A percentile compares a stretch with the other conserved stretches of the same genome.
Conservation (phyloP, 2,888 invertebrate genomes). For the Scaptomyza reducta region DNA sequence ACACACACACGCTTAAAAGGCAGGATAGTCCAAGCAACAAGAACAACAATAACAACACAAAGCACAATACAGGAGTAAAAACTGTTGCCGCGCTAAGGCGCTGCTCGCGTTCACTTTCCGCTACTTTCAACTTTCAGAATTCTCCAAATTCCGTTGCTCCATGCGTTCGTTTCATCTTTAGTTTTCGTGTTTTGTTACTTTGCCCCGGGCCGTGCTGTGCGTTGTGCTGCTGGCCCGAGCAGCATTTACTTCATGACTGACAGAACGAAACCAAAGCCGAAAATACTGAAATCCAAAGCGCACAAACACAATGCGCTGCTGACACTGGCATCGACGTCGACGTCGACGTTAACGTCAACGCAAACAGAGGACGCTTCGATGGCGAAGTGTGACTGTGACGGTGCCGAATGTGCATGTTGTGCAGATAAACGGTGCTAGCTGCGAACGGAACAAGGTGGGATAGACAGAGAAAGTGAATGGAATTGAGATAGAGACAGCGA, state of each 20-base stretch:
- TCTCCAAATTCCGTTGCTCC: constrained; percentile 42
- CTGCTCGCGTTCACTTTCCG: neutral
- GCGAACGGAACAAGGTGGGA: neutral
- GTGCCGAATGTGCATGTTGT: constrained; percentile 59
- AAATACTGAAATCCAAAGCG: constrained; percentile 36
- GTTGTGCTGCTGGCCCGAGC: constrained; percentile 62
- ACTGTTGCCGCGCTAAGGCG: constrained; percentile 59
- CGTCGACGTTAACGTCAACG: constrained; percentile 13
- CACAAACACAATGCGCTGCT: constrained; percentile 59
- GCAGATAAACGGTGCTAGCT: constrained; percentile 59
- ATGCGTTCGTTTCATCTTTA: constrained; percentile 5
- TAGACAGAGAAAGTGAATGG: constrained; percentile 18
- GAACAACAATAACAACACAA: constrained; percentile 17
- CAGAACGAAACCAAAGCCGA: constrained; percentile 47
- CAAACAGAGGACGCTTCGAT: constrained; percentile 37
- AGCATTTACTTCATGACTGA: constrained; percentile 77
- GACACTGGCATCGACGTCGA: constrained; percentile 1
- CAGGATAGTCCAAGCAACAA: constrained; percentile 28
- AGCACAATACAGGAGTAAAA: constrained; percentile 12
- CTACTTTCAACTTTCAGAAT: constrained; percentile 13
- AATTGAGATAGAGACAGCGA: too few species aligned
- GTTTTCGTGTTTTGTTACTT: constrained; percentile 19
- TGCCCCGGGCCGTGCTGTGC: constrained; percentile 40
- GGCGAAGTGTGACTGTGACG: constrained; percentile 71
- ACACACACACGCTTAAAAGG: constrained; percentile 27